Evolutionary conservation across 30 jellyfish, hydroid and myxozoan genomes (phyloP), one percentile per base, ranked within the genome.

Genomic region (Rhopilema esculentum): DNA sequence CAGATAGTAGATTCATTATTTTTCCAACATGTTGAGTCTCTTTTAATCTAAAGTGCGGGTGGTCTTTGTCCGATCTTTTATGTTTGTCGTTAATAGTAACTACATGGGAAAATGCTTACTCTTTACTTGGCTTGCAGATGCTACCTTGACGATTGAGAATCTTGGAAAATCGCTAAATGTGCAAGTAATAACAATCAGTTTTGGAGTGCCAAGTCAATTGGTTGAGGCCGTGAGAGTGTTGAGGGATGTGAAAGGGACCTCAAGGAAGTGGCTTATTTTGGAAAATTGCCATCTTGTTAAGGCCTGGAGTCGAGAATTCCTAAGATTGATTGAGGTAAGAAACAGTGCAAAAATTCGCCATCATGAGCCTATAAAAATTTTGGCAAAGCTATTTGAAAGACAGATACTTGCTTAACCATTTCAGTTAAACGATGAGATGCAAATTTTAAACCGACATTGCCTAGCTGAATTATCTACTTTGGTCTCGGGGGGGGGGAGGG

Each of bases 261-360:
- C 31, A 20, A 57, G 53, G 21, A 72, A 74, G 22, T 89, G 97
- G 97, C 49, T 89, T 1, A 68, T 89, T 1, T 66, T 89, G 82
- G 93, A 89, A 65, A 89, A 89, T 66, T 89, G 97, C 66, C 89
- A 89, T 76, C 82, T 89, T 68, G 92, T 68, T 26, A 57, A 52
- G 18, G 25, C 27, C 21, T 89, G 97, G 97, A 64, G 84, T 4
- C 80, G 33, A 19, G 83, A 74, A 16, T 89, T 89, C 68, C 61
- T 89, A 22, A 65, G 86, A 51, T 48, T 79, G 67, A 28, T 89
- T 9, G 91, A 79, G 88, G 97, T 89, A 61, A 20, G 85, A 12
- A 8, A 53, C 12, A 53, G 20, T 17, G 15, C 29, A 63, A 24
- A 15, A 51, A 51, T 51, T 63, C 16, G 27, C 27, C 29, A 19